Evolutionary conservation across 2,113 vertebrate genomes (phyloP), one percentile per base, ranked within the genome.

Genomic region (Zosterops hypoxanthus): DNA sequence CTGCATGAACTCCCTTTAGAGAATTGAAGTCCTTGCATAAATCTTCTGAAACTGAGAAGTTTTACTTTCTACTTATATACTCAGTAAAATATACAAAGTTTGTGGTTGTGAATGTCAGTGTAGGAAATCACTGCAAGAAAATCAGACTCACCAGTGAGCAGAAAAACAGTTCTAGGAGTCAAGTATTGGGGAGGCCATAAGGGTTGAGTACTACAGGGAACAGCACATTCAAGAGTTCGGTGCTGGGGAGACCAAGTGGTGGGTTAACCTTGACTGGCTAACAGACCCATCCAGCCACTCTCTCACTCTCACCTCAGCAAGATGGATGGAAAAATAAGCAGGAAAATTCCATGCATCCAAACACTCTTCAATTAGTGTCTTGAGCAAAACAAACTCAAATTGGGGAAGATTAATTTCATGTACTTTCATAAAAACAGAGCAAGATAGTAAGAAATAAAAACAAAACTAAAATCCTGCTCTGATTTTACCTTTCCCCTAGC

Each of bases 181-280:
- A 33, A 25, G 9, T 63, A 33, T 0, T 29, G 5, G 17, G 21
- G 16, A 59, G 31, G 4, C 24, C 14, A 12, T 20, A 84, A 59
- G 4, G 31, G 5, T 2, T 77, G n/a, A 5, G 8, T 49, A 26
- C 5, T 11, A 22, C 4, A 33, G 18, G 64, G n/a, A 20, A 10
- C 31, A 84, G 14, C 5, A 63, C 0, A 0, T 53, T 20, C 26
- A 36, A 33, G 23, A 29, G 11, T 1, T 53, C 28, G 24, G 12
- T 49, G 3, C 33, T 68, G 50, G 33, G 55, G 11, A 19, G 4
- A 60, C 8, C 29, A 36, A 63, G 9, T 34, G 19, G 11, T 49
- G 24, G 7, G 5, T 31, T 70, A 71, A 53, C 14, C 23, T 15
- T 39, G 52, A 4, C 31, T 57, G 26, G 2, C 19, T 53, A 25